Conservation (phyloP, 1,140 invertebrate species). For the Cyclargus thomasi region DNA sequence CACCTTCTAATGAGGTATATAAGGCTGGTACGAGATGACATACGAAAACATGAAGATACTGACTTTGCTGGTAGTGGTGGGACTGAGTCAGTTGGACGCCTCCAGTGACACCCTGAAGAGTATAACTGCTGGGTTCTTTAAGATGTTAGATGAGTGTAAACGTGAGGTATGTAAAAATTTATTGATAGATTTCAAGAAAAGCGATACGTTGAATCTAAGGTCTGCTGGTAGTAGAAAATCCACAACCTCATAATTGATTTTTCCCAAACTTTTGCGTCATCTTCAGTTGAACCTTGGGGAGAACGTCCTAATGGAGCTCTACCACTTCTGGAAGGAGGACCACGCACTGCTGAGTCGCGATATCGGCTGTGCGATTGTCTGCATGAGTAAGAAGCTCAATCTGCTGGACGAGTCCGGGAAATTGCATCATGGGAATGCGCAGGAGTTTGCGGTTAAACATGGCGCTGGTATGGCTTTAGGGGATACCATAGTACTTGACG, state of each 20-base stretch:
- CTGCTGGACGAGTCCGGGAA: constrained; percentile 42
- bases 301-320: constrained; percentile 41
- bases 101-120: constrained; percentile 29
- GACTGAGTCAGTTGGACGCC: neutral
- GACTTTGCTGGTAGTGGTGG: neutral
- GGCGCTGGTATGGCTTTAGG: constrained; percentile 42
- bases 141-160: constrained; percentile 47
- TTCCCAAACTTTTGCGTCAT: too few species aligned
- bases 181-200: neutral
- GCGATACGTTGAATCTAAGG: too few species aligned
- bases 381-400: constrained; percentile 54
- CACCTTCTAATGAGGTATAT: neutral
- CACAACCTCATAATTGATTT: neutral
- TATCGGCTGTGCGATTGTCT: constrained; percentile 50
- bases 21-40: neutral
- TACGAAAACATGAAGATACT: neutral
- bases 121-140: constrained; percentile 34
- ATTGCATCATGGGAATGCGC: constrained; percentile 49
- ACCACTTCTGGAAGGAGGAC: constrained; percentile 52
- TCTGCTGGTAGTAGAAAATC: too few species aligned
- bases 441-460: constrained; percentile 45
- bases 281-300: constrained; percentile 40
- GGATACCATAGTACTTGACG: too few species aligned
- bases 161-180: constrained; percentile 37
- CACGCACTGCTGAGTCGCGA: constrained; percentile 37